Evolutionary conservation across 1,140 invertebrate genomes (phyloP), one percentile per base, ranked within the genome.

Genomic region (Stegodyphus mimosarum): DNA sequence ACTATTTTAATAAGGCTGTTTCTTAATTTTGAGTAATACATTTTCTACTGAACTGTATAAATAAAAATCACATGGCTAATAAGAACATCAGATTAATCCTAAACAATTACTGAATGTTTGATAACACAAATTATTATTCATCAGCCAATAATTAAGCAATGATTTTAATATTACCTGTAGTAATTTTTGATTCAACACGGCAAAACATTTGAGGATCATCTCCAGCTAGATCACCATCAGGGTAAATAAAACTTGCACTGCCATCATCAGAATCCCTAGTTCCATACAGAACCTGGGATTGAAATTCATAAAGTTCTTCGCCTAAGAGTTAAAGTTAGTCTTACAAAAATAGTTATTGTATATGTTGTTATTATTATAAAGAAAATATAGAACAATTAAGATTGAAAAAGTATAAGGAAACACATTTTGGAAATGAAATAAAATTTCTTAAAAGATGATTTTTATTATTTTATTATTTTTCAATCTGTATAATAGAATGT

Each of bases 261-360:
- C 89, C 89, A 80, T 90, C 90, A 18, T 90, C 89, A 13, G 87
- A 87, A 73, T 88, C 88, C 86, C 88, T 83, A 86, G 85, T 92
- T n/a, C 93, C 93, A 75, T 94, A 92, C 15, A 94, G 92, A 13
- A 92, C 91, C 50, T 93, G 94, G 89, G 95, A 95, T 91, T 98
- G 97, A 89, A 99, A 99, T 88, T 98, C 97, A 64, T 98, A 91
- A 2, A 99, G 91, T 91, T 99, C 97, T 88, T 98, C 96, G 80
- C 97, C 96, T 87, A 96, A 93, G 83, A 63, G 63, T 51, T 4
- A 76, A 64, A 33, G 10, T 15, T 5, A 67, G 18, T 67, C 15
- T 13, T n/a, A 67, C 7, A 15, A 9, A 67, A 67, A 67, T 17
- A 33, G 33, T 33, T 33, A 33, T 33, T 3, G 3, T 33, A 33